Evolutionary conservation across 2,888 invertebrate species (phyloP), one percentile per base, ranked within the genome.

Genomic region (Calameuta filiformis): DNA sequence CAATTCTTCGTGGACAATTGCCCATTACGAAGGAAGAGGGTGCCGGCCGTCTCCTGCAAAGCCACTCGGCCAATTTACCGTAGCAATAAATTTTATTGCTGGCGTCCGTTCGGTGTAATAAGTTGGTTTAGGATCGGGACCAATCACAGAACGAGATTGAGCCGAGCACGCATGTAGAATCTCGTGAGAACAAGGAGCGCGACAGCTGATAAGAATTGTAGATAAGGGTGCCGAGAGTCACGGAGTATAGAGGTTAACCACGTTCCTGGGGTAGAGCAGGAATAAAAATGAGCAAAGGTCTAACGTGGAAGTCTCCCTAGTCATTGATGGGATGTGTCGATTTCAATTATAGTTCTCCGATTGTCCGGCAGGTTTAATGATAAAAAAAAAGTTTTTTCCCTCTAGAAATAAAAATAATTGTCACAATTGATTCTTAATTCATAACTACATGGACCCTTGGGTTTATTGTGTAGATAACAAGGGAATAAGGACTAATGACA

Each of bases 31-130:
- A 73, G 77, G 69, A 71, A 75, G 71, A 76, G 75, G 71, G 71
- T 74, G 37, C 31, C 35, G 31, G 68, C 56, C 9, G 40, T 56
- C 40, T 56, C 40, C 23, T 56, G 40, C 40, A 23, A 23, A 56
- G 40, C 40, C 23, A 56, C 78, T 78, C 75, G 75, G 76, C 75
- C 78, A 78, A 78, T 78, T 78, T 78, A 73, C 75, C 68, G 73
- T 73, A 40, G 73, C 76, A 79, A 81, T 81, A 77, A 81, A 80
- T 83, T 85, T 85, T 84, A 86, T 86, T 86, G 80, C 78, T 82
- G 77, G 84, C 85, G 85, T 86, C 86, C 86, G 86, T 83, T 84
- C 77, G 76, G 71, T 71, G 71, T 71, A 71, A 71, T 71, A 71
- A 71, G 71, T 71, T 71, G 33, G 33, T 71, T 31, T 34, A 71